Evolutionary conservation across 2,888 invertebrate genomes (phyloP).

Genomic region (Leucozona laternaria): DNA sequence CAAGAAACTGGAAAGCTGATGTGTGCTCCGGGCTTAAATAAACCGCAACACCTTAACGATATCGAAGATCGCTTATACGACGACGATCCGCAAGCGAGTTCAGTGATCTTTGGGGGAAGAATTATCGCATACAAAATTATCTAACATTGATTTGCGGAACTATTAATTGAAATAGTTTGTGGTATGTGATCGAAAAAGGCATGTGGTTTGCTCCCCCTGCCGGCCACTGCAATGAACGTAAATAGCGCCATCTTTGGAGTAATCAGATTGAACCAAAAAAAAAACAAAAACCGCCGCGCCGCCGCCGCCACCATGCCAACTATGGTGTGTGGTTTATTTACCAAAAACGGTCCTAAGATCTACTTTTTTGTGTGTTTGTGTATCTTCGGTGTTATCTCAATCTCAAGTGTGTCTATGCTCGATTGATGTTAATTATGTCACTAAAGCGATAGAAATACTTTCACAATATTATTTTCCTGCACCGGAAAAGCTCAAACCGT

Average conservation of each 20-base stretch:
- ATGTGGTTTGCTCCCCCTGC: slow-evolving; percentile 13
- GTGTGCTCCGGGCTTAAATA: not conserved
- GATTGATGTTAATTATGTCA: slow-evolving; percentile 67
- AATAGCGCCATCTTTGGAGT: slow-evolving; percentile 55
- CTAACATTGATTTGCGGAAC: slow-evolving; percentile 75
- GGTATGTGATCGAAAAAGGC: slow-evolving; percentile 43
- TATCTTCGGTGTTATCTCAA: not conserved
- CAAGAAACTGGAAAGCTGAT: slow-evolving; percentile 52
- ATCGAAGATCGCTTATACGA: slow-evolving; percentile 18
- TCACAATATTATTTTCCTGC: slow-evolving; percentile 48
- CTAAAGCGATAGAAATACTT: slow-evolving; percentile 58
- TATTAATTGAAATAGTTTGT: slow-evolving; percentile 68
- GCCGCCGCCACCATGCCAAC: not conserved
- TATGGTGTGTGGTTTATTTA: slow-evolving; percentile 33
- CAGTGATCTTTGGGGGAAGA: slow-evolving; percentile 58
- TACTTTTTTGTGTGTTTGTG: not conserved
- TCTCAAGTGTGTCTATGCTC: slow-evolving; percentile 24
- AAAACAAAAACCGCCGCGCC: not conserved
- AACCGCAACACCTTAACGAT: slow-evolving; percentile 25
- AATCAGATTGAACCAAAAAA: slow-evolving; percentile 18
- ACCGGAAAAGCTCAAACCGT: slow-evolving; percentile 50
- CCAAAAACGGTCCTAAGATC: slow-evolving; percentile 43
- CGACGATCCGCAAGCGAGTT: slow-evolving; percentile 39
- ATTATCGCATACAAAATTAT: slow-evolving; percentile 70
- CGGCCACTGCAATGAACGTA: not conserved